A percentile compares a stretch with the other conserved stretches of the same genome.
Conservation (phyloP, 2,888 invertebrate genomes). For the Orthosia incerta region DNA sequence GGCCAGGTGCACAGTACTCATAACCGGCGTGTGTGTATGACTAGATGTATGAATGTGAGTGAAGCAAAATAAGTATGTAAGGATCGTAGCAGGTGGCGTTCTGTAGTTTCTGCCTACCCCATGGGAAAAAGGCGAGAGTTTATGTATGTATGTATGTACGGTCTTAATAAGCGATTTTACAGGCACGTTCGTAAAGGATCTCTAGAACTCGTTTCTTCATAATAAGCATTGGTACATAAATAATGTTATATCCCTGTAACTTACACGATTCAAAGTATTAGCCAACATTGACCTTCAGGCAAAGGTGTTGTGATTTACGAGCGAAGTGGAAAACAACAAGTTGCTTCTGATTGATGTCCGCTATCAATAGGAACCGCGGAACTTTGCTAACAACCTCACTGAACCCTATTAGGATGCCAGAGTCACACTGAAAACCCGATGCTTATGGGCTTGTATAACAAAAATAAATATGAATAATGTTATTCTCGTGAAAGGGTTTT, state of each 20-base stretch:
- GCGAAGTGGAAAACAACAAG: conserved; percentile 51
- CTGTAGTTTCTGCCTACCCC: too few species aligned
- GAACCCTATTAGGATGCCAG: conserved; percentile 39
- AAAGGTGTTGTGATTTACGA: conserved; percentile 51
- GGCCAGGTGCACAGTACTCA: too few species aligned
- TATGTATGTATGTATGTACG: too few species aligned
- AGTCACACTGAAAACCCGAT: conserved; percentile 29
- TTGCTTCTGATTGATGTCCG: conserved; percentile 56
- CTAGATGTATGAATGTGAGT: too few species aligned
- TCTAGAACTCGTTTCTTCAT: not conserved
- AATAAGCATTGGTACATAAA: not conserved
- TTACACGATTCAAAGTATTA: conserved; percentile 13
- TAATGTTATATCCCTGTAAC: not conserved
- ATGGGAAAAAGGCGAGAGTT: too few species aligned
- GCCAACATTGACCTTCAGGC: conserved; percentile 29
- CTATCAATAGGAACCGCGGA: conserved; percentile 44
- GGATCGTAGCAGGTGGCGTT: too few species aligned
- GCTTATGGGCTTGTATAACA: not conserved
- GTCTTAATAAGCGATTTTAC: not conserved
- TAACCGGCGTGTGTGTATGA: too few species aligned
- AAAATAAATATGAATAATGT: conserved; percentile 13
- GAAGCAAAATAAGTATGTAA: too few species aligned
- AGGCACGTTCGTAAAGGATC: not conserved
- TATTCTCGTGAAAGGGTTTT: not conserved
- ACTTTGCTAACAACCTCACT: conserved; percentile 43